Conservation (phyloP, 1,140 invertebrate species). For the Zaprionus ghesquierei region DNA sequence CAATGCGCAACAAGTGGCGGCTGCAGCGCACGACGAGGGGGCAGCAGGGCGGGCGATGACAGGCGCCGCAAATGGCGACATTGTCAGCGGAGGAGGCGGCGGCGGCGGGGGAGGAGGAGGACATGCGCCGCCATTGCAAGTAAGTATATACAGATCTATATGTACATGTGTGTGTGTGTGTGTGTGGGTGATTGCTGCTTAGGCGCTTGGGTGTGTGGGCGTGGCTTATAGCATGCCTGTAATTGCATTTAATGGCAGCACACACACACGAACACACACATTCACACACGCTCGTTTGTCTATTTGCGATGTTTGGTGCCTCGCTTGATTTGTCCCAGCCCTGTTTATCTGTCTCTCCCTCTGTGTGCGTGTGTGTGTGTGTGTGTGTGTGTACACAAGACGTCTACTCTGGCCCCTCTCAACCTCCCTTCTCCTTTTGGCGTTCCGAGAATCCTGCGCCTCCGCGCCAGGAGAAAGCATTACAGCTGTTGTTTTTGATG, state of each 20-base stretch:
- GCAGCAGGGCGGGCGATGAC: conserved; percentile 41
- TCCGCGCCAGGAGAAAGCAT: background rate
- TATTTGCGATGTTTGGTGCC: conserved; percentile 37
- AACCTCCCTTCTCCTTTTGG: background rate
- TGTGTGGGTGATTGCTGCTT: conserved; percentile 2
- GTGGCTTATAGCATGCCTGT: conserved; percentile 50
- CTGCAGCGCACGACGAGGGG: conserved; percentile 65
- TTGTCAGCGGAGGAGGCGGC: conserved; percentile 71
- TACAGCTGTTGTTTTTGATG: conserved; percentile 47
- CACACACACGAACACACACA: conserved; percentile 23
- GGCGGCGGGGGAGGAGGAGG: conserved; percentile 46
- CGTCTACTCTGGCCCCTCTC: background rate
- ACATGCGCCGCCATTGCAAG: conserved; percentile 86
- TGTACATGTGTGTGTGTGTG: background rate
- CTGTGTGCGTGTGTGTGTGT: background rate
- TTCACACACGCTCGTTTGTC: background rate
- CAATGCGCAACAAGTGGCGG: conserved; percentile 63
- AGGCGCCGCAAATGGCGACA: conserved; percentile 86
- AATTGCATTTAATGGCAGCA: conserved; percentile 72
- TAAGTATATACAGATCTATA: conserved; percentile 77
- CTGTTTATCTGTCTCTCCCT: conserved; percentile 36
- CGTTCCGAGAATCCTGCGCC: background rate
- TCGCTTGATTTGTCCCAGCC: conserved; percentile 59
- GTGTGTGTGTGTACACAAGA: background rate
- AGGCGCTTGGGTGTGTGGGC: conserved; percentile 28